Evolutionary conservation across 2,113 vertebrate genomes (phyloP), one percentile per base, ranked within the genome.

Genomic region (Osmerus eperlanus): DNA sequence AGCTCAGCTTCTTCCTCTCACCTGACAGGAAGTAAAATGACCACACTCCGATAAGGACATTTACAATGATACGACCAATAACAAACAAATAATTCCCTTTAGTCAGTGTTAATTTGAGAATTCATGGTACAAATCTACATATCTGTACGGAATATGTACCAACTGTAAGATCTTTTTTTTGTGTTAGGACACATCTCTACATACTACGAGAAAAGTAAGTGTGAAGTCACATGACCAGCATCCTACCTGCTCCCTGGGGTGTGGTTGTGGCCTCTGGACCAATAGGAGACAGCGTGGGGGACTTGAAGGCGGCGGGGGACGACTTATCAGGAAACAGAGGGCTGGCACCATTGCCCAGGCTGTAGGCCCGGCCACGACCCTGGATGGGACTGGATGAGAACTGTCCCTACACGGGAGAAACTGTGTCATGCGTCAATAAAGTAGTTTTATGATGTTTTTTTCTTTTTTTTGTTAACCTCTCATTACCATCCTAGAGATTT

Each of bases 361-460:
- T 98, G 64, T 93, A 95, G 52, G 93, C 87, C 76, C 94, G 93
- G 76, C 88, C 52, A 84, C 86, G 93, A 36, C 91, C 91, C 72
- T 93, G 93, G 85, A 99, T 97, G 62, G 97, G 97, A 79, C 97
- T 99, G 54, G 97, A 99, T 0, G 97, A 98, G 90, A 99, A 96
- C 61, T 98, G 97, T 41, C 94, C 96, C 97, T 98, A 66, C 3
- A 53, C 36, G 59, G 18, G 21, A 59, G n/a, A 74, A 55, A 65
- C 7, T 15, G 23, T 12, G n/a, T n/a, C 11, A 14, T 16, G 58
- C 1, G 68, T 36, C 32, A 55, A 51, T 47, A 32, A 70, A 11
- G 19, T n/a, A 29, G 15, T 9, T 7, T 47, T 7, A 1, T 7
- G 6, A 8, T 41, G 1, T 9, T 6, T 47, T 7, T 7, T 6